Conservation (phyloP, 37 sponge, comb jelly and placozoan genomes). For the Dysidea cf. avara region DNA sequence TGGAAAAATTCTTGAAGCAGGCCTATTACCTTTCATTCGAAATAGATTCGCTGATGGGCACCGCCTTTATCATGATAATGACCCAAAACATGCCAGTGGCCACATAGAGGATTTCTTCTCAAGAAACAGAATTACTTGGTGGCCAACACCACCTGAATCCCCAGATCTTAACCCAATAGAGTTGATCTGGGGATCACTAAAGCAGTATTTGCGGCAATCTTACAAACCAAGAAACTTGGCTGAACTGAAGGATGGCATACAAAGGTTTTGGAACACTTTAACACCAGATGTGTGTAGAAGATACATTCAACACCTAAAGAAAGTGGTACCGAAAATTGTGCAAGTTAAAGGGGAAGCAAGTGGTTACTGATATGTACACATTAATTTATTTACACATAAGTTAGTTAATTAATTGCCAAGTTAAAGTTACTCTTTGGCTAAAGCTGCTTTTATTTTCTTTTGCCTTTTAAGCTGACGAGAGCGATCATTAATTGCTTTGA, state of each 20-base stretch:
- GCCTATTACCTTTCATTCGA: conserved; percentile 16
- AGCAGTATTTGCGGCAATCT: background rate
- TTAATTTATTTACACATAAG: too few relatives aligned
- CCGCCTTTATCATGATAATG: conserved; percentile 36
- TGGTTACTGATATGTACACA: too few relatives aligned
- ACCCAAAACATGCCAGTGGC: conserved; percentile 19
- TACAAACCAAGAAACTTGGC: conserved; percentile 10
- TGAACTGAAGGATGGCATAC: background rate
- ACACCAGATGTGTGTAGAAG: too few relatives aligned
- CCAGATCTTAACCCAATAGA: conserved; percentile 19
- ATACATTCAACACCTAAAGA: too few relatives aligned
- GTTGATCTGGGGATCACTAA: conserved; percentile 1
- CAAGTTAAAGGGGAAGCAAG: too few relatives aligned
- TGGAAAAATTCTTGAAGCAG: conserved; percentile 25
- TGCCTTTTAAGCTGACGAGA: too few relatives aligned
- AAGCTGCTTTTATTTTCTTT: too few relatives aligned
- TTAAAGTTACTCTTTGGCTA: too few relatives aligned
- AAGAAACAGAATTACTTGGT: conserved; percentile 13
- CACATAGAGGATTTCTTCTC: background rate
- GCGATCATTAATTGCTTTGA: too few relatives aligned
- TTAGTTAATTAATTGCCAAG: too few relatives aligned
- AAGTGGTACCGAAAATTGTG: too few relatives aligned
- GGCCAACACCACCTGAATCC: conserved; percentile 12
- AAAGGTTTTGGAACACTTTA: conserved; percentile 8
- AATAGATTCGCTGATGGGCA: conserved; percentile 1